Evolutionary conservation across 2,797 vertebrate genomes (phyloP), one percentile per base, ranked within the genome.

Genomic region (Ptychadena robeensis): DNA sequence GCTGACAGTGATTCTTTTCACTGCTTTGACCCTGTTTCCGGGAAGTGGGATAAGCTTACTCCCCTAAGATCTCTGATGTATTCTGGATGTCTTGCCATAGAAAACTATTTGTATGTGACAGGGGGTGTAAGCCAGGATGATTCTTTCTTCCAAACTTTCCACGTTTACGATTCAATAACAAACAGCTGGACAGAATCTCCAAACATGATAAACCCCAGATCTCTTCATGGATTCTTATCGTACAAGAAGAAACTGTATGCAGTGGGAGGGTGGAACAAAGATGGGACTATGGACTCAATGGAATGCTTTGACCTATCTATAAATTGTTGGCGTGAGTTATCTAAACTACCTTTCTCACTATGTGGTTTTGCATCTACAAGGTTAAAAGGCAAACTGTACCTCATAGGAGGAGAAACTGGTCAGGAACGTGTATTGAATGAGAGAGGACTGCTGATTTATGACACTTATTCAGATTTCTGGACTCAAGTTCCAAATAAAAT

Each of bases 361-460:
- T 92, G 94, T 10, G 93, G 92, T 30, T 96, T 95, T 0, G 93
- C 95, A 40, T 93, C 92, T 0, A 91, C 93, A 0, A 88, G 91
- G 0, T 73, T 96, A 0, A 92, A 93, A 0, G 90, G 91, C 2
- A 92, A 92, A 14, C 91, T 96, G 3, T 95, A 96, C 87, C 87
- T 96, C 31, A 89, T 96, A 9, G 95, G 95, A 0, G 95, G 95
- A 0, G 93, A 93, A 69, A 95, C 94, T 0, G 88, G 94, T 0
- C 90, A 93, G 65, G 92, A 93, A 86, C 94, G 93, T 88, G 87
- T 93, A 15, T 92, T 94, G 0, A 92, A 92, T 73, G 92, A 95
- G 37, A 94, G 92, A 0, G 95, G 95, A 0, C 93, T 96, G 74
- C 93, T 96, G 0, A 93, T 96, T 85, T 96, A 95, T 86, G 92